Evolutionary conservation across 2,888 invertebrate species (phyloP).

Genomic region (Mallateleia sp.): DNA sequence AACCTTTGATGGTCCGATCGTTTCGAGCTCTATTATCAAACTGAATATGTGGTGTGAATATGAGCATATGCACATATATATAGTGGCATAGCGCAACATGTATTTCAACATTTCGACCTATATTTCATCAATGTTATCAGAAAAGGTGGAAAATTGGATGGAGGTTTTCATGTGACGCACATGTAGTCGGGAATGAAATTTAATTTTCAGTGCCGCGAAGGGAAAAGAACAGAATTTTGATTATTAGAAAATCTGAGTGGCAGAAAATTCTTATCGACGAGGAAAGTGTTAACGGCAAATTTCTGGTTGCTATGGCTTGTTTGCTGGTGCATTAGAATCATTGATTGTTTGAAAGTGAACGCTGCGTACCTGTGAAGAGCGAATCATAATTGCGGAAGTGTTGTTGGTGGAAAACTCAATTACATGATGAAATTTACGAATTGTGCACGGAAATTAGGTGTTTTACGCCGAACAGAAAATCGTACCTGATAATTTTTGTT

Average conservation of each 20-base stretch:
- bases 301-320: constrained; percentile 75
- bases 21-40: constrained; percentile 65
- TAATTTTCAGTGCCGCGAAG: constrained; percentile 4
- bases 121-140: constrained; percentile 29
- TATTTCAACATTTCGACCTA: constrained; percentile 50
- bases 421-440: constrained; percentile 29
- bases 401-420: constrained; percentile 24
- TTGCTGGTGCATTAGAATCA: constrained; percentile 65
- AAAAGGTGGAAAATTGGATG: constrained; percentile 28
- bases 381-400: constrained; percentile 43
- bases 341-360: constrained; percentile 72
- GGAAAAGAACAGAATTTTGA: constrained; percentile 15
- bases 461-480: constrained; percentile 28
- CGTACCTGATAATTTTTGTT: too few species aligned
- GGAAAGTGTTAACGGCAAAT: constrained; percentile 47
- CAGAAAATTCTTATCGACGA: constrained; percentile 26
- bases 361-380: constrained; percentile 44
- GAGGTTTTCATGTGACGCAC: constrained; percentile 21
- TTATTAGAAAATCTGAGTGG: background rate
- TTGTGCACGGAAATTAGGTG: constrained; percentile 25
- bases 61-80: constrained; percentile 33
- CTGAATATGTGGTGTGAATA: constrained; percentile 66
- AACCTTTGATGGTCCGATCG: constrained; percentile 44
- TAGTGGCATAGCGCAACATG: background rate
- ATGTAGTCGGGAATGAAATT: constrained; percentile 21